phyloP scores from a whole-genome alignment of 2,113 vertebrate genomes.

The Myotis yumanensis region DNA sequence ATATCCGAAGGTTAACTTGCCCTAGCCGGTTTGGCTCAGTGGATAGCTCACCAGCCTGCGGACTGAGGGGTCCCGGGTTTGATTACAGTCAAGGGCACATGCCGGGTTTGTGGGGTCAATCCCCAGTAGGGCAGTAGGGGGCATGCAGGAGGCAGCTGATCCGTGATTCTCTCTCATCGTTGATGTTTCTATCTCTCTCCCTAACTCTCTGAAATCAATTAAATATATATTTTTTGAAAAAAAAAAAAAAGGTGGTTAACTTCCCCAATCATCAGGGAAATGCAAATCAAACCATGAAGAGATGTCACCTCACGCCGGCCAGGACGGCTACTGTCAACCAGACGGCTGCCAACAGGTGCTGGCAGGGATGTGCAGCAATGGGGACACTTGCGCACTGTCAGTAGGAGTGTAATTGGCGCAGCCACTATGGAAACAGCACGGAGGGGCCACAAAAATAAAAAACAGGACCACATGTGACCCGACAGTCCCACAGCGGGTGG shows the following conservation, averaged over 20 bases:
- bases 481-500: neutral
- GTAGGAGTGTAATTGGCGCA: neutral
- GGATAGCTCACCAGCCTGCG: too few species aligned
- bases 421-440: neutral
- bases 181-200: too few species aligned
- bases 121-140: too few species aligned
- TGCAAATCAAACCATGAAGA: neutral
- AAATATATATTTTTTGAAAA: too few species aligned
- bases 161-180: too few species aligned
- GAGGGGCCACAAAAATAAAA: neutral
- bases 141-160: too few species aligned
- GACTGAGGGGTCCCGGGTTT: too few species aligned
- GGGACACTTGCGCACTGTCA: neutral
- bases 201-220: too few species aligned
- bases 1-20: too few species aligned
- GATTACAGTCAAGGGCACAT: too few species aligned
- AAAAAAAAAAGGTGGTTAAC: neutral
- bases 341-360: neutral
- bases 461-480: neutral
- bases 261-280: neutral
- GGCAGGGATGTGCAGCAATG: neutral
- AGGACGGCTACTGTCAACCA: neutral
- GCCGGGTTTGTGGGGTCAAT: too few species aligned
- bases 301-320: neutral
- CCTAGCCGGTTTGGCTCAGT: too few species aligned